Base-by-base conservation (phyloP, 1,140 invertebrate genomes). In the Nasonia longicornis region DNA sequence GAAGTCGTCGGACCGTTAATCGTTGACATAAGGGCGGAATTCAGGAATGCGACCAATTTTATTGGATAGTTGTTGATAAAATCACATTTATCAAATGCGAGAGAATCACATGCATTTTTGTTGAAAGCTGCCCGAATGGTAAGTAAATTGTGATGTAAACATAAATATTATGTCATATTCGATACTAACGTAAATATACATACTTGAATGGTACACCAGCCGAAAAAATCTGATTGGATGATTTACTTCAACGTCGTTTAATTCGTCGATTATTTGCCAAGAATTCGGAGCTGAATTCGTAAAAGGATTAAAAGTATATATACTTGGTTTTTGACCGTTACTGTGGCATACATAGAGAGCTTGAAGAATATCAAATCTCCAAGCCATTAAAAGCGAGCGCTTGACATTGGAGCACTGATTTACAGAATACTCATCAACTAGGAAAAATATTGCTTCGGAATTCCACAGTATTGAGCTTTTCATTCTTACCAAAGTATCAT, bases 231-330 rank as follows among this genome's bases (percentile, higher is more conserved):
- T 73, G 2, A 73, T 26, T 73, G 71, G 42, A 29, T 73, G 71
- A 48, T 52, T 48, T n/a, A 10, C 7, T 6, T 26, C 2, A 10
- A 6, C 16, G 22, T 73, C 45, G 3, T n/a, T 0, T 29, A 52
- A 1, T 26, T 14, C 10, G n/a, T 48, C 38, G 0, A 16, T 38
- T 26, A 26, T 14, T 52, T 26, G 22, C 71, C 71, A 73, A 6
- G 71, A 20, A 2, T 16, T 29, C 8, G 42, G n/a, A 8, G 71
- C 42, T 7, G 8, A 73, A 26, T 52, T 52, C 6, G 42, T 73
- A 29, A 48, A 73, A 11, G 71, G 71, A 73, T 73, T 73, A 52
- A 48, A 73, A 14, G 20, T 73, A 29, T 73, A 73, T 14, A 73
- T 45, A 16, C 6, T 7, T 26, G 22, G 3, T 22, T 29, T 73